Base-by-base conservation (phyloP, 2,113 vertebrate species). In the Mionectes macconnelli region DNA sequence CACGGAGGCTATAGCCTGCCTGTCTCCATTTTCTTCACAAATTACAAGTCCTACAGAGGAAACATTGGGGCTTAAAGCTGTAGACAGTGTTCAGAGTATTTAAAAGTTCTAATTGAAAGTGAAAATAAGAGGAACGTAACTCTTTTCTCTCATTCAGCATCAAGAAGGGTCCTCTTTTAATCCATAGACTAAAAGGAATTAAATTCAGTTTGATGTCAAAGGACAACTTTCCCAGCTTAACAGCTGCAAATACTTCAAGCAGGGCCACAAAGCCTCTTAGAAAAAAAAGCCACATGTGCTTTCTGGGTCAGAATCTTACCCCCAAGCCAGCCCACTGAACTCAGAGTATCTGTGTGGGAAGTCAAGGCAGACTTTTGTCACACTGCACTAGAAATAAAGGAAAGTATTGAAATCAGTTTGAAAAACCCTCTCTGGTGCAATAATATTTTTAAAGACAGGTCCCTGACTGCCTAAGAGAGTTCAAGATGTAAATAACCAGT, bases 291-390 rank as follows among this genome's bases (percentile, higher is more conserved):
- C 19, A 18, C 10, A 5, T 40, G 8, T 85, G 27, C n/a, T 82
- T 87, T 79, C 74, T 90, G 35, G 21, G 7, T 49, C 21, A 81
- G 63, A 62, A 75, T 23, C 10, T 74, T 76, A 63, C 6, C 21
- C 12, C 27, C 1, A 4, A 72, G 17, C 9, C 40, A 55, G 24
- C 10, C 5, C 2, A 0, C 5, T 57, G 37, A 82, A 52, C 4
- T 72, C 33, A 40, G 21, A 44, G 16, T 22, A 28, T 37, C 31
- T 35, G 1, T 1, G 0, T 22, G 13, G 12, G 13, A 68, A 75
- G 35, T 59, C 35, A 25, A 22, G 12, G 44, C 24, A 85, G 37
- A 66, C 3, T 27, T 87, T 23, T 74, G 12, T 47, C 55, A 69
- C 53, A 47, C 30, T 45, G 12, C 24, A 49, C 19, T 40, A 42